Percentiles rank a stretch among this genome's conserved stretches.
Conservation (phyloP, 2,888 invertebrate species). For the Polydrusus pterygomalis region DNA sequence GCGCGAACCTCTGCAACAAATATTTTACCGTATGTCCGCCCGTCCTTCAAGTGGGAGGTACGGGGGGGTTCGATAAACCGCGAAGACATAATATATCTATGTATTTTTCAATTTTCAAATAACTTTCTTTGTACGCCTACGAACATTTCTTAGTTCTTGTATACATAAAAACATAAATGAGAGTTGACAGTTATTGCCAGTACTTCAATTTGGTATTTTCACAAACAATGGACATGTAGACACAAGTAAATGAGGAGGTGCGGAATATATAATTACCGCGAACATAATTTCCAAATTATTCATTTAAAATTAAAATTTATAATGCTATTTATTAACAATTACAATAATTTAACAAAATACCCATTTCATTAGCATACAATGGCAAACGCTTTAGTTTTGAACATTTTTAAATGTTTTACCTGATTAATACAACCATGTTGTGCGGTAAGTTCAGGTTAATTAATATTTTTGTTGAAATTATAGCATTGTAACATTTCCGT, state of each 20-base stretch:
- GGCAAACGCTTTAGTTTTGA: neutral
- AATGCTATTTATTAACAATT: conserved; percentile 16
- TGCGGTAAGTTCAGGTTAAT: neutral
- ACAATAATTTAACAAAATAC: conserved; percentile 19
- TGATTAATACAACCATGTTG: conserved; percentile 5
- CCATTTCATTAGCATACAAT: conserved; percentile 15
- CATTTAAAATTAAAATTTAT: neutral
- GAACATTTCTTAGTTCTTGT: too few species aligned
- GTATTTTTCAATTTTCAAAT: too few species aligned
- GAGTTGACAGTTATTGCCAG: neutral
- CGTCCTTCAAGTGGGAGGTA: too few species aligned
- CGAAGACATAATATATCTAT: too few species aligned
- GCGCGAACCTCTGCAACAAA: too few species aligned
- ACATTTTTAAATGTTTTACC: neutral
- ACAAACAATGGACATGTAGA: neutral
- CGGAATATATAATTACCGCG: neutral
- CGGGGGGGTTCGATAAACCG: too few species aligned
- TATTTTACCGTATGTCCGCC: too few species aligned
- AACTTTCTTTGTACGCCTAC: too few species aligned
- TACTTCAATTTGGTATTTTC: neutral
- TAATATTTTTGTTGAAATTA: neutral
- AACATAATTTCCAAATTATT: conserved; percentile 8
- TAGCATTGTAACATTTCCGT: too few species aligned
- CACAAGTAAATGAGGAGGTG: neutral
- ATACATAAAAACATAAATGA: neutral